phyloP scores from a whole-genome alignment of 2,113 vertebrate genomes.

The Trichechus manatus region DNA sequence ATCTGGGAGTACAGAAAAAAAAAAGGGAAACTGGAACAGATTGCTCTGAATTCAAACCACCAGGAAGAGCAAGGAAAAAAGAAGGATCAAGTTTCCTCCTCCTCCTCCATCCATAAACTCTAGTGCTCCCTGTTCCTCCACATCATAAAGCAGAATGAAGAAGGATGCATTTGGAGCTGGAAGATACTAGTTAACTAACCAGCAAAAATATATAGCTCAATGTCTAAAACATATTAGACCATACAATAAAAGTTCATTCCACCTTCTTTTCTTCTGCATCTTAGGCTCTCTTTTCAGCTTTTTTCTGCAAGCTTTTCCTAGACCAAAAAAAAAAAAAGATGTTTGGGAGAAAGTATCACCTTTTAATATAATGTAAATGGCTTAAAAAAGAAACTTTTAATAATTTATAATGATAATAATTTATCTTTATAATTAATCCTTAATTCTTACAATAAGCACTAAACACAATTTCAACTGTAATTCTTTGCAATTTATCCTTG shows the following conservation, averaged over 20 bases:
- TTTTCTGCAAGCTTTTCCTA: not conserved
- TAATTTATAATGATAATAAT: not conserved
- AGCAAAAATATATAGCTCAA: rapidly evolving
- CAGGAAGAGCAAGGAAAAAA: not conserved
- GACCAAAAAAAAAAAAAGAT: not conserved
- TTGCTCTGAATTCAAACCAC: not conserved
- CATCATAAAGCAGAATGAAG: not conserved
- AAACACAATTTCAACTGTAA: not conserved
- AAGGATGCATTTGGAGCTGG: not conserved
- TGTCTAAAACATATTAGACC: not conserved
- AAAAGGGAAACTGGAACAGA: not conserved
- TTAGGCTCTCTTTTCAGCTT: not conserved
- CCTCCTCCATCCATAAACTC: not conserved
- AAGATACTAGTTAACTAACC: not conserved
- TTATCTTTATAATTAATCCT: not conserved
- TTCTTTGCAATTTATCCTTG: not conserved
- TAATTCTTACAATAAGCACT: not conserved
- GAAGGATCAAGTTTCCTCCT: not conserved
- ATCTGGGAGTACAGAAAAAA: not conserved
- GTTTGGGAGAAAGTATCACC: not conserved
- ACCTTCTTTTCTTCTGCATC: not conserved
- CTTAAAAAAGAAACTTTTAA: not conserved
- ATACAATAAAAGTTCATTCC: not conserved
- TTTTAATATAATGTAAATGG: not conserved
- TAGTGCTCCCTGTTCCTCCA: rapidly evolving